A percentile compares a stretch with the other conserved stretches of the same genome.
phyloP scores from a whole-genome alignment of 1,140 invertebrate genomes.

The Agrilus planipennis region DNA sequence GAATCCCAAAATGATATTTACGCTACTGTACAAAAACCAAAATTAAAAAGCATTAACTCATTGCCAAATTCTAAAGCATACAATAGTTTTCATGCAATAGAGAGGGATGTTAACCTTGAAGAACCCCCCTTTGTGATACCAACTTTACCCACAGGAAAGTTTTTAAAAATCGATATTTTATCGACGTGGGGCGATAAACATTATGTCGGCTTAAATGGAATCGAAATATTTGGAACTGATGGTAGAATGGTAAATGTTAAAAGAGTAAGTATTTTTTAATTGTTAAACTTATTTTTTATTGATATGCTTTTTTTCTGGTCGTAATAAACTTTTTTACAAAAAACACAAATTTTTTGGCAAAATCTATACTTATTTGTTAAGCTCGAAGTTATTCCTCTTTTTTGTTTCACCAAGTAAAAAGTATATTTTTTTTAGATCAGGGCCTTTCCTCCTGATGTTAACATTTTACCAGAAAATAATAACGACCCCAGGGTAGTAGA shows the following conservation, averaged over 20 bases:
- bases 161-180: slow-evolving; percentile 55
- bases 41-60: too few species aligned
- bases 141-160: slow-evolving; percentile 55
- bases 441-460: slow-evolving; percentile 47
- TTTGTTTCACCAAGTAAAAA: too few species aligned
- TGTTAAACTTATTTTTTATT: too few species aligned
- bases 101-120: slow-evolving; percentile 5
- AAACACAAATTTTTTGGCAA: too few species aligned
- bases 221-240: slow-evolving; percentile 59
- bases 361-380: too few species aligned
- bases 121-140: slow-evolving; percentile 43
- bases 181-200: slow-evolving; percentile 75
- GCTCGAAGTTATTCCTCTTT: too few species aligned
- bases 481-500: slow-evolving; percentile 46
- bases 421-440: slow-evolving; percentile 36
- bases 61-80: not conserved
- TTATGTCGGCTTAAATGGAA: slow-evolving; percentile 68
- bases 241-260: slow-evolving; percentile 45
- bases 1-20: too few species aligned
- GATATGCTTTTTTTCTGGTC: too few species aligned
- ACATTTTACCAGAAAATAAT: slow-evolving; percentile 44
- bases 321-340: too few species aligned
- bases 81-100: not conserved
- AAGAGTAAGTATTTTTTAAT: slow-evolving; percentile 35
- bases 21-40: too few species aligned